phyloP scores from a whole-genome alignment of 2,888 invertebrate genomes.

The Idaea straminata region DNA sequence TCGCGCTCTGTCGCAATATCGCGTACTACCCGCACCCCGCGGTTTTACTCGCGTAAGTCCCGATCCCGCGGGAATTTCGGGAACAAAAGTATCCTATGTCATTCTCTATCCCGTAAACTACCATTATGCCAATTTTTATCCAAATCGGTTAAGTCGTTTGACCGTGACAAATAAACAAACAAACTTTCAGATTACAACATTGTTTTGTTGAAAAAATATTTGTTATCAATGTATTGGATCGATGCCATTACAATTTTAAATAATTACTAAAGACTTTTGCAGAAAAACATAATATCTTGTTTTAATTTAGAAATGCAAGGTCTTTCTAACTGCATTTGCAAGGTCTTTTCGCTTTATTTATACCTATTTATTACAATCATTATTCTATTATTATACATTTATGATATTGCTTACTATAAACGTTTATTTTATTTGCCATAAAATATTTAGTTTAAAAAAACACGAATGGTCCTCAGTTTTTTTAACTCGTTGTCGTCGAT shows the following conservation, averaged over 20 bases:
- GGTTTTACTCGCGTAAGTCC: no score
- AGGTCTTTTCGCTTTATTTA: background rate
- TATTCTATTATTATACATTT: background rate
- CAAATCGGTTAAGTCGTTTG: no score
- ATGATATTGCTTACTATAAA: background rate
- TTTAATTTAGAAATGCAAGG: background rate
- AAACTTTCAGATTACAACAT: slow-evolving; percentile 18
- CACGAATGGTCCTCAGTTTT: no score
- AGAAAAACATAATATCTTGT: background rate
- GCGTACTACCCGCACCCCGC: background rate
- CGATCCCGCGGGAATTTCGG: no score
- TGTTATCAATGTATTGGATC: background rate
- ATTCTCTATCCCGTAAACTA: no score
- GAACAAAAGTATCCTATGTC: no score
- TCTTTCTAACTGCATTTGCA: background rate
- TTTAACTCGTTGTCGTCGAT: no score
- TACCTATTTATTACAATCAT: background rate
- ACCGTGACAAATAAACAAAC: slow-evolving; percentile 17
- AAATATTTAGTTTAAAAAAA: no score
- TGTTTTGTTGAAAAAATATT: background rate
- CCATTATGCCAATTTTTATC: no score
- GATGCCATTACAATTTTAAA: background rate
- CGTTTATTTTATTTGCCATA: no score
- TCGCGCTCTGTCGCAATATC: slow-evolving; percentile 46
- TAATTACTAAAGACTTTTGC: background rate